phyloP scores from a whole-genome alignment of 2,797 vertebrate species.

The Pitangus sulphuratus region DNA sequence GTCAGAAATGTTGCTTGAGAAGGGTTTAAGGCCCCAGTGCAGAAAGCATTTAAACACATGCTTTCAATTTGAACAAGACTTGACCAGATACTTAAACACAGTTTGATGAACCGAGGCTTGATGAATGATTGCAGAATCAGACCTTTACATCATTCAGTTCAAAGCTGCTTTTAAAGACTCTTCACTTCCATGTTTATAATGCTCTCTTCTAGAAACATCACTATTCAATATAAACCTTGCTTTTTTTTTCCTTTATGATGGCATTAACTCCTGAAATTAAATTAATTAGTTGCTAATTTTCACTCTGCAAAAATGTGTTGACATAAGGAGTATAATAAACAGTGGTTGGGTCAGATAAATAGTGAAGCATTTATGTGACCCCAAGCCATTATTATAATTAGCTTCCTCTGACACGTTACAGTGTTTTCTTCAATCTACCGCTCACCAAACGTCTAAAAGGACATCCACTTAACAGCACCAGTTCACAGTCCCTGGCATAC shows the following conservation, averaged over 20 bases:
- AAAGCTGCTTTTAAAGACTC: not conserved
- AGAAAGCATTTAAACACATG: conserved; percentile 29
- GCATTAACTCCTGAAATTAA: conserved; percentile 55
- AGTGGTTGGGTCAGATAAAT: conserved; percentile 43
- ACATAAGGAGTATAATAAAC: conserved; percentile 23
- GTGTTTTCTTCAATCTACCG: not conserved
- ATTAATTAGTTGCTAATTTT: conserved; percentile 65
- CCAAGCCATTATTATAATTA: conserved; percentile 39
- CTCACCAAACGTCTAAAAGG: not conserved
- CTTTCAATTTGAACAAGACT: conserved; percentile 25
- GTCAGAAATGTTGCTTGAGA: not conserved
- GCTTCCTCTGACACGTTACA: not conserved
- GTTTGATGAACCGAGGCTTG: conserved; percentile 28
- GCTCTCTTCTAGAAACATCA: not conserved
- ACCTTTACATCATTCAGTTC: conserved; percentile 6
- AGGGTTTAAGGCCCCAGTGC: not conserved
- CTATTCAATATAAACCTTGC: not conserved
- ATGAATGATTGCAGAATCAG: conserved; percentile 1
- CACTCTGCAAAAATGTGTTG: conserved; percentile 49
- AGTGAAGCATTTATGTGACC: conserved; percentile 41
- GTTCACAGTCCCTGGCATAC: not conserved
- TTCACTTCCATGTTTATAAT: not conserved
- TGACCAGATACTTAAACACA: conserved; percentile 19
- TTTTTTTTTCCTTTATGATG: not conserved
- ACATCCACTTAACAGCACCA: not conserved